Evolutionary conservation across 30 jellyfish, hydroid and myxozoan genomes (phyloP).

Genomic region (Chrysaora quinquecirrha): DNA sequence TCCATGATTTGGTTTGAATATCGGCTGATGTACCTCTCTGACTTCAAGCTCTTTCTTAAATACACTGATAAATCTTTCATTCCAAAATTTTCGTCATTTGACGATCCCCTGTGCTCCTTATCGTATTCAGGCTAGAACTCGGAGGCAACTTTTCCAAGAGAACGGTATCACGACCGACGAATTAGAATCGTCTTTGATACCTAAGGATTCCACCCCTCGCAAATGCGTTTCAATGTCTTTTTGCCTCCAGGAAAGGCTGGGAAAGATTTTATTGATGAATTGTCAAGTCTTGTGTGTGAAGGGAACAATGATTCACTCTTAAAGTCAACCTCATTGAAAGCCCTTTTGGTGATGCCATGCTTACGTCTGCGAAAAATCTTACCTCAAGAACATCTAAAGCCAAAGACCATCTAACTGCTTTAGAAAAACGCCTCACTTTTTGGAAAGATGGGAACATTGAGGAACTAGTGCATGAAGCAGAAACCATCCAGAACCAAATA

Average conservation of each 20-base stretch:
- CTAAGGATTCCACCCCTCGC: slow-evolving; percentile 40
- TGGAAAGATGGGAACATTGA: slow-evolving; percentile 15
- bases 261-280: slow-evolving; percentile 7
- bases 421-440: slow-evolving; percentile 8
- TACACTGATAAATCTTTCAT: slow-evolving; percentile 20
- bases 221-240: slow-evolving; percentile 38
- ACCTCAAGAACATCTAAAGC: slow-evolving; percentile 21
- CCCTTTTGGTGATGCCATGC: slow-evolving; percentile 23
- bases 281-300: background rate
- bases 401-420: slow-evolving; percentile 11
- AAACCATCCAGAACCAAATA: slow-evolving; percentile 20
- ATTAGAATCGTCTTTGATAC: slow-evolving; percentile 13
- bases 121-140: slow-evolving; percentile 14
- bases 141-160: slow-evolving; percentile 38
- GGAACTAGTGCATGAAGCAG: slow-evolving; percentile 32
- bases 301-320: slow-evolving; percentile 28
- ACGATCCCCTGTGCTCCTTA: background rate
- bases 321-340: slow-evolving; percentile 18
- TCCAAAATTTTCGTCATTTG: background rate
- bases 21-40: slow-evolving; percentile 16
- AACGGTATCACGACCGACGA: slow-evolving; percentile 38
- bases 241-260: slow-evolving; percentile 26
- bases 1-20: background rate
- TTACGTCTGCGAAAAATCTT: slow-evolving; percentile 1
- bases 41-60: slow-evolving; percentile 21